Percentiles rank a stretch among this genome's conserved stretches.
phyloP scores from a whole-genome alignment of 2,797 vertebrate species.

The Tokudaia tokunoshimensis region DNA sequence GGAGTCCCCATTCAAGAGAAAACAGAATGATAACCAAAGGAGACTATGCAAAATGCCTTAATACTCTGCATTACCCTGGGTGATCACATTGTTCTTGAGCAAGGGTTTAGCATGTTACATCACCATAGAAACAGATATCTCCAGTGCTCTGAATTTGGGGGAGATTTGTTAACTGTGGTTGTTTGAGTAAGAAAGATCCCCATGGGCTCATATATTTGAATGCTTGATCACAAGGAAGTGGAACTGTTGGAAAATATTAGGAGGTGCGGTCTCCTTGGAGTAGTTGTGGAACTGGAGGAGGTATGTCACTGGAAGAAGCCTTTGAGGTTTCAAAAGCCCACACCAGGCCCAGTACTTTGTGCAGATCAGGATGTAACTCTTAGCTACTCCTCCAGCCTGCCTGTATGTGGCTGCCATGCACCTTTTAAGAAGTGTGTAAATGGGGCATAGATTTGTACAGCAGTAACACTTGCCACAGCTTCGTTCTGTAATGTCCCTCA shows the following conservation, averaged over 20 bases:
- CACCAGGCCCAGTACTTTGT: background rate
- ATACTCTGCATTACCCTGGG: background rate
- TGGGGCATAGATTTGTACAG: background rate
- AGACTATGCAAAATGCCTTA: background rate
- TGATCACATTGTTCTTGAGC: conserved; percentile 47
- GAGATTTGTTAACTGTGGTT: background rate
- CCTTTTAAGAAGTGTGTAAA: conserved; percentile 14
- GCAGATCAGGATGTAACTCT: background rate
- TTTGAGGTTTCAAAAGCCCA: background rate
- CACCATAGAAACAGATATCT: background rate
- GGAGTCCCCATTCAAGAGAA: background rate
- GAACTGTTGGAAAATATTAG: background rate
- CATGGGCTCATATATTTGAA: background rate
- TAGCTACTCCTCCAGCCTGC: background rate
- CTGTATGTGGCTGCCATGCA: background rate
- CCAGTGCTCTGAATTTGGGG: background rate
- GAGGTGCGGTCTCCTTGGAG: background rate
- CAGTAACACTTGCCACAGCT: background rate
- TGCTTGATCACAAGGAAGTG: background rate
- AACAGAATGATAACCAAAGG: conserved; percentile 18
- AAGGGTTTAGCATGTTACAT: background rate
- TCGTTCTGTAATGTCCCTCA: background rate
- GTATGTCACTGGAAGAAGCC: background rate
- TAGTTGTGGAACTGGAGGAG: background rate
- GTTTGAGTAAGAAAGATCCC: background rate